Conservation (phyloP, 1,140 invertebrate species). For the Alviniconcha marisindica region DNA sequence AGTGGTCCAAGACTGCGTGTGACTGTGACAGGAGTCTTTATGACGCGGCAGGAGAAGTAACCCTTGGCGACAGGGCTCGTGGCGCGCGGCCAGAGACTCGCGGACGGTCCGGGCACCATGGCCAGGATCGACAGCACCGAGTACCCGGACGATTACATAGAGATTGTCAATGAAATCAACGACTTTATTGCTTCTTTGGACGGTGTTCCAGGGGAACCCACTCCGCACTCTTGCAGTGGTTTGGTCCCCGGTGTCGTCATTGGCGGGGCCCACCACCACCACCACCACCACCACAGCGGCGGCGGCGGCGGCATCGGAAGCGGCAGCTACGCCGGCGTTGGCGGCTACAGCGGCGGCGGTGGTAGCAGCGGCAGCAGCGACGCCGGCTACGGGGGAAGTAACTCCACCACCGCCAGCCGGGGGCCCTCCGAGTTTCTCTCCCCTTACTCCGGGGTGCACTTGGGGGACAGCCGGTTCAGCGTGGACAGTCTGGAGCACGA, state of each 20-base stretch:
- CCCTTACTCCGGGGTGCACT: neutral
- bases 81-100: neutral
- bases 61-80: neutral
- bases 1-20: no score
- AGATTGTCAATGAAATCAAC: conserved; percentile 73
- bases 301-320: neutral
- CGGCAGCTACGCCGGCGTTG: neutral
- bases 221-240: conserved; percentile 39
- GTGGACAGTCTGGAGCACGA: conserved; percentile 51
- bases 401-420: conserved; percentile 35
- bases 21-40: no score
- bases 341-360: conserved; percentile 27
- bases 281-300: conserved; percentile 26
- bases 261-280: conserved; percentile 31
- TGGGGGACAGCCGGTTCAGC: conserved; percentile 29
- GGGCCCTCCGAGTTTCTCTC: conserved; percentile 4
- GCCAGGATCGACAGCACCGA: conserved; percentile 52
- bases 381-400: conserved; percentile 44
- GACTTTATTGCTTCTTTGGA: conserved; percentile 71
- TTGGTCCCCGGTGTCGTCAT: neutral
- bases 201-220: conserved; percentile 52
- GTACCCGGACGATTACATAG: conserved; percentile 68
- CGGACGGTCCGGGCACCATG: neutral
- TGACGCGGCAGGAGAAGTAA: no score
- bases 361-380: conserved; percentile 36